These are phyloP conservation scores for Microcaecilia unicolor DNA, from an alignment of 2,797 vertebrate species.

Conservation along the genomic window DNA sequence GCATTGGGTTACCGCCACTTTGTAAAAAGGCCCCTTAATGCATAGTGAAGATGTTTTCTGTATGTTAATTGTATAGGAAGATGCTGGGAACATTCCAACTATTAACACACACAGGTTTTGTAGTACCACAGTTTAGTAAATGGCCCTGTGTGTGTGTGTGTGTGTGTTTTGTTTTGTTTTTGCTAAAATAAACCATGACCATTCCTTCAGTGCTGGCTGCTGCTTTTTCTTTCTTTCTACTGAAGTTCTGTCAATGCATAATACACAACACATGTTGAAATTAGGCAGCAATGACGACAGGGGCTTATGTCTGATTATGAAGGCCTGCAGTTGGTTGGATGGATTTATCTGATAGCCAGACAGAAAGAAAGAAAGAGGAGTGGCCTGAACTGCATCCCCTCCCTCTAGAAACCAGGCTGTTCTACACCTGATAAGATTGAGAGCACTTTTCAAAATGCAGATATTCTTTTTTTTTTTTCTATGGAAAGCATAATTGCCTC, in stretches of 20 bases:
- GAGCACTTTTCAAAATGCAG: slow-evolving; percentile 65
- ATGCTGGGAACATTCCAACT: no score
- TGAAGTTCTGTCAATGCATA: slow-evolving; percentile 25
- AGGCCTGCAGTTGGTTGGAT: slow-evolving; percentile 67
- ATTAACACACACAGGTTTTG: no score
- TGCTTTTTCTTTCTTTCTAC: no score
- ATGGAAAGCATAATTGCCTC: slow-evolving; percentile 70
- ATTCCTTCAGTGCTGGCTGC: no score
- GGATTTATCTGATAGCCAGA: slow-evolving; percentile 62
- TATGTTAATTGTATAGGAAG: no score
- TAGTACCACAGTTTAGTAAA: no score
- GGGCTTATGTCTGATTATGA: slow-evolving; percentile 52
- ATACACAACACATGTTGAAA: slow-evolving; percentile 24
- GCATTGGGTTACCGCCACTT: no score
- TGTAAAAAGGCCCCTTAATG: no score
- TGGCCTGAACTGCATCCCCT: slow-evolving; percentile 62
- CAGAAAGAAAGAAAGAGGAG: slow-evolving; percentile 51
- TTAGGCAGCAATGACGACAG: slow-evolving; percentile 31
- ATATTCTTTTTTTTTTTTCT: slow-evolving; percentile 69
- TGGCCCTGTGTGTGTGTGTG: no score
- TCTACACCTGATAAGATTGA: slow-evolving; percentile 67
- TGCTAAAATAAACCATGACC: no score
- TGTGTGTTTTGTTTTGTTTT: no score
- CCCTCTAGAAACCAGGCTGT: slow-evolving; percentile 58
- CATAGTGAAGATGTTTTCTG: no score